Evolutionary conservation across 2,113 vertebrate species (phyloP), one percentile per base, ranked within the genome.

Genomic region (Dromiciops gliroides): DNA sequence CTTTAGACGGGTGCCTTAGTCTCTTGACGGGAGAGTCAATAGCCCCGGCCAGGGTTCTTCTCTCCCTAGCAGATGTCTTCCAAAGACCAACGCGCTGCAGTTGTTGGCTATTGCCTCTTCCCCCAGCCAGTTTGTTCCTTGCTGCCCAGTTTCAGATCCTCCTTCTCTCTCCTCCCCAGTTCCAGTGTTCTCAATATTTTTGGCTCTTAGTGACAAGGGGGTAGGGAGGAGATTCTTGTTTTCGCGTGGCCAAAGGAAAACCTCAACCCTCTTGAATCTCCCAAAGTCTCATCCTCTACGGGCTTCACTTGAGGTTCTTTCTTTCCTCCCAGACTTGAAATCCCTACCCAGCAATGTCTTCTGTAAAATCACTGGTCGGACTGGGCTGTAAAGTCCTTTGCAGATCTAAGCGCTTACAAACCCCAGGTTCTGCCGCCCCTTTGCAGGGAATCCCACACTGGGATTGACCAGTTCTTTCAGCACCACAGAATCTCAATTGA

Each of bases 121-220:
- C 93, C 75, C 93, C 60, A 51, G 95, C 91, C 95, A 75, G 67
- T 44, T 28, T 49, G 51, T 53, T 48, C 94, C 75, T 14, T 0
- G 53, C 47, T 75, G 90, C 92, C 50, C 0, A 94, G 94, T 96
- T 96, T 96, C 97, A 88, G 53, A 91, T 96, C 95, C 95, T 48
- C 48, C n/a, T 26, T 53, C 53, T 24, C 92, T 49, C 53, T 37
- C 91, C 16, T 88, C 47, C 25, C 92, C 47, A 92, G 9, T 49
- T 8, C 3, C 0, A 56, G n/a, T 51, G 94, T 88, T 88, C 51
- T 94, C 91, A 51, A 75, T 3, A 49, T 75, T 2, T 50, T 67
- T 0, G 50, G 90, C 83, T 6, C 52, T 26, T 25, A 31, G 92
- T 0, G 89, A 25, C 50, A 12, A 1, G 83, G 48, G 48, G 8